A percentile compares a stretch with the other conserved stretches of the same genome.
Evolutionary conservation across 2,888 invertebrate species (phyloP).

Genomic region (Drosophila paranaensis): DNA sequence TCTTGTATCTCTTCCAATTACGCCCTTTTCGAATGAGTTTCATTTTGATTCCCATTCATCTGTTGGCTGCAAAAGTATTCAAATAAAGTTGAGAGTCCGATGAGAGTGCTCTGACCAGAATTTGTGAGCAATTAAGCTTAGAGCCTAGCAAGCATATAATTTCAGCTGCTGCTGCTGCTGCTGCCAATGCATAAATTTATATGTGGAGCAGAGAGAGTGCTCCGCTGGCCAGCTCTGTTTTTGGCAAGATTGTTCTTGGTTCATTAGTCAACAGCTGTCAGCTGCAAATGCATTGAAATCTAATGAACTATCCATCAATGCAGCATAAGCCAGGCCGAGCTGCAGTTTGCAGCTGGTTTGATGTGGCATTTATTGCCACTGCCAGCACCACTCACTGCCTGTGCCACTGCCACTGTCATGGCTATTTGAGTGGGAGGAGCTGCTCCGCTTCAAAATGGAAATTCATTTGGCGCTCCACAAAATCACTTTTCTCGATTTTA

Average conservation of each 20-base stretch:
- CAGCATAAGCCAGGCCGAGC: constrained; percentile 5
- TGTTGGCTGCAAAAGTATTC: background rate
- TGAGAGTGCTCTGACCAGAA: background rate
- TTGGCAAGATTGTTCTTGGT: constrained; percentile 23
- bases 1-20: background rate
- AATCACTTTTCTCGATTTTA: constrained; percentile 58
- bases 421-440: background rate
- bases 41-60: background rate
- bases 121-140: background rate
- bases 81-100: constrained; percentile 1
- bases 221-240: background rate
- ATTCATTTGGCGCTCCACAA: constrained; percentile 56
- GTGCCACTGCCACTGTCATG: background rate
- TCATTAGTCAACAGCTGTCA: constrained; percentile 35
- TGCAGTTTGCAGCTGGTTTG: constrained; percentile 32
- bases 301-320: constrained; percentile 35
- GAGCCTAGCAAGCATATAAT: background rate
- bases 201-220: background rate
- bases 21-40: background rate
- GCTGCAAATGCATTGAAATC: constrained; percentile 26
- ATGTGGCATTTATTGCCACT: constrained; percentile 25
- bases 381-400: background rate
- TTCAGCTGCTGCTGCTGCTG: background rate
- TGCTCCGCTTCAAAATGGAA: constrained; percentile 26
- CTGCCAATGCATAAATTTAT: background rate